Evolutionary conservation across 2,888 invertebrate genomes (phyloP).

Genomic region (Trachelus stipa): DNA sequence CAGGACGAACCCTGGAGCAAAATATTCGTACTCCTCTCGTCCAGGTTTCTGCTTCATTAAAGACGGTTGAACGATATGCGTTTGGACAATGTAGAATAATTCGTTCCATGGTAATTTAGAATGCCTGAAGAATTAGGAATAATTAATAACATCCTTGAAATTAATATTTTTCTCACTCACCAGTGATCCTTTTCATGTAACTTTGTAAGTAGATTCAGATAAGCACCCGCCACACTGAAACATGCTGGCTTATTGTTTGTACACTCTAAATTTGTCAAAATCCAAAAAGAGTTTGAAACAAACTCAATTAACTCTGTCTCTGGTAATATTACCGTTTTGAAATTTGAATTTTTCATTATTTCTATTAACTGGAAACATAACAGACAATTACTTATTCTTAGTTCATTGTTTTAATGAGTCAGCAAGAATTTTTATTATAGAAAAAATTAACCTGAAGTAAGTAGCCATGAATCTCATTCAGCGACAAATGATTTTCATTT

Average conservation of each 20-base stretch:
- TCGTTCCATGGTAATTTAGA: background rate
- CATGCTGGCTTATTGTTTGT: slow-evolving; percentile 38
- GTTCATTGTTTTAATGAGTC: background rate
- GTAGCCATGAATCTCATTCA: slow-evolving; percentile 76
- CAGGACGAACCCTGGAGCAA: slow-evolving; percentile 41
- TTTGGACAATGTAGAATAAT: slow-evolving; percentile 18
- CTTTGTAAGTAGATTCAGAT: slow-evolving; percentile 9
- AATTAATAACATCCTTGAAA: background rate
- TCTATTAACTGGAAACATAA: slow-evolving; percentile 59
- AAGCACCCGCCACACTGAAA: slow-evolving; percentile 52
- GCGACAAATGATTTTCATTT: slow-evolving; percentile 23
- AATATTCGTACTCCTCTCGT: slow-evolving; percentile 51
- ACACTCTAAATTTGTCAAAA: slow-evolving; percentile 48
- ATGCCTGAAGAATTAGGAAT: background rate
- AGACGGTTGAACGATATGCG: slow-evolving; percentile 38
- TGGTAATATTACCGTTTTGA: slow-evolving; percentile 28
- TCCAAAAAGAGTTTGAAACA: slow-evolving; percentile 38
- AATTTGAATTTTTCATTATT: slow-evolving; percentile 55
- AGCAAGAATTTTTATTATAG: background rate
- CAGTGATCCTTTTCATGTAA: slow-evolving; percentile 8
- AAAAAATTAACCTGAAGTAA: slow-evolving; percentile 71
- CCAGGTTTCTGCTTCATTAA: slow-evolving; percentile 49
- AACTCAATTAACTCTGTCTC: slow-evolving; percentile 35
- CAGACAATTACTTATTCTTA: background rate
- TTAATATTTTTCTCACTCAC: background rate